phyloP scores from a whole-genome alignment of 1,140 invertebrate genomes.

The Melitaea cinxia region DNA sequence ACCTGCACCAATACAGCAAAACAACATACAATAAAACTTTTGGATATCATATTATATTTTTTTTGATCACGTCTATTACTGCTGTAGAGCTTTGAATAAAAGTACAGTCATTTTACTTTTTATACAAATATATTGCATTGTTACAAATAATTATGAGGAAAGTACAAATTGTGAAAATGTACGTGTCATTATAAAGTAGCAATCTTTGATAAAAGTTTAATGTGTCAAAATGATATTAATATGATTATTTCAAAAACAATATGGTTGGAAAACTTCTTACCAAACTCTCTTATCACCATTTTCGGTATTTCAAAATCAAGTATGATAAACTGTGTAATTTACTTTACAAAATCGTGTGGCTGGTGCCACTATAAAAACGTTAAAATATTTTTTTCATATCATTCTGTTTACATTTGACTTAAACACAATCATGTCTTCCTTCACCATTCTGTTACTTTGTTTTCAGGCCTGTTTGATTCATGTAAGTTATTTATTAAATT shows the following conservation, averaged over 20 bases:
- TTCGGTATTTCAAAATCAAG: background rate
- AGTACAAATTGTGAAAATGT: slow-evolving; percentile 2
- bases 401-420: background rate
- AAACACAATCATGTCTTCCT: slow-evolving; percentile 24
- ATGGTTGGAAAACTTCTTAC: background rate
- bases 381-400: background rate
- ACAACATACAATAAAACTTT: background rate
- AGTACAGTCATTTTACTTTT: background rate
- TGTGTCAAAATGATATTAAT: slow-evolving; percentile 12
- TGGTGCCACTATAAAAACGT: background rate
- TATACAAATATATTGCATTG: background rate
- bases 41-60: background rate
- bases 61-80: background rate
- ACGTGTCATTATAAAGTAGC: background rate
- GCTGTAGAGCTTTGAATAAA: background rate
- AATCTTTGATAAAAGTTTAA: background rate
- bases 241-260: slow-evolving; percentile 19
- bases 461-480: slow-evolving; percentile 43
- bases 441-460: slow-evolving; percentile 39
- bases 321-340: background rate
- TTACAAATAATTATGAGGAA: slow-evolving; percentile 1
- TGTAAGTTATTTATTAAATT: slow-evolving; percentile 33
- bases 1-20: slow-evolving; percentile 1
- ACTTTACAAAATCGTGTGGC: background rate
- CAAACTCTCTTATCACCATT: background rate